Evolutionary conservation across 2,113 vertebrate species (phyloP).

Genomic region (Promerops cafer): DNA sequence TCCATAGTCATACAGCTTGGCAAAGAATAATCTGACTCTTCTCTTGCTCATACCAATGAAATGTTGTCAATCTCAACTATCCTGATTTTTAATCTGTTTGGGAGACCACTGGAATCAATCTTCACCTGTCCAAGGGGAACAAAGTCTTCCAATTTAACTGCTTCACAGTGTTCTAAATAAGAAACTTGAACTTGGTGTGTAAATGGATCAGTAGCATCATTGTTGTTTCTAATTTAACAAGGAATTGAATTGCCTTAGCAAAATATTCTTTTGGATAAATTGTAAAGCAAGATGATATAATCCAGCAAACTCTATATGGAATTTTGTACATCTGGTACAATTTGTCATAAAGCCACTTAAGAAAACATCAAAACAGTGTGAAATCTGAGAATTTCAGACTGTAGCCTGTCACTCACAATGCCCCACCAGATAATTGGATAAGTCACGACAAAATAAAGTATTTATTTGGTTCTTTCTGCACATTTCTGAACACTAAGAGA

Average conservation of each 20-base stretch:
- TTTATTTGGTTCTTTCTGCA: neutral
- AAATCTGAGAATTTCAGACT: neutral
- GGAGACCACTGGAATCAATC: neutral
- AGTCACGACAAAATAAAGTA: neutral
- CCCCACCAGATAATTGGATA: neutral
- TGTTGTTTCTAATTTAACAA: neutral
- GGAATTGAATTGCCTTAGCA: neutral
- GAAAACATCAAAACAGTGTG: neutral
- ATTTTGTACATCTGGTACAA: neutral
- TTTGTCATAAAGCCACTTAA: neutral
- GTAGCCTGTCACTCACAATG: neutral
- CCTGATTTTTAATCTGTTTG: neutral
- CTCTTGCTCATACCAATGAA: neutral
- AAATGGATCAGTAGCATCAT: neutral
- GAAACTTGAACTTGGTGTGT: neutral
- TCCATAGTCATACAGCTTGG: neutral
- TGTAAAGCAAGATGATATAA: neutral
- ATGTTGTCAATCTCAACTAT: neutral
- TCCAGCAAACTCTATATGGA: neutral
- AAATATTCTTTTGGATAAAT: neutral
- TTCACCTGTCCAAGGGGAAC: neutral
- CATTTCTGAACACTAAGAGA: neutral
- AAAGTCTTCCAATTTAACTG: neutral
- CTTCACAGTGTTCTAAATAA: neutral
- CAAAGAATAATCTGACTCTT: neutral